Evolutionary conservation across 2,888 invertebrate genomes (phyloP).

Genomic region (Chelonus formosanus): DNA sequence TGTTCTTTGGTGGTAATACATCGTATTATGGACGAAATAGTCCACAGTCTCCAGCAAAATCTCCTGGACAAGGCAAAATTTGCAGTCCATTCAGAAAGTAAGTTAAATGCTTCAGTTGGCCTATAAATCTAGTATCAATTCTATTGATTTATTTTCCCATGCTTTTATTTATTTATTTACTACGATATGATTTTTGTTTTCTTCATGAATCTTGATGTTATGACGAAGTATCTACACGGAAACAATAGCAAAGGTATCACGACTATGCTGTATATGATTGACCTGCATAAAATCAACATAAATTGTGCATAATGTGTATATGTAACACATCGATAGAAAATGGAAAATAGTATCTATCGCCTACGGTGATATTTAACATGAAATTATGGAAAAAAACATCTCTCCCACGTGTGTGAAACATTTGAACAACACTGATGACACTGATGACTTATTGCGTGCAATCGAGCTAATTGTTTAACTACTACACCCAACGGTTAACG

Average conservation of each 20-base stretch:
- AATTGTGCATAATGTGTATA: constrained; percentile 8
- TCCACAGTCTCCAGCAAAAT: constrained; percentile 53
- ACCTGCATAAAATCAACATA: constrained; percentile 9
- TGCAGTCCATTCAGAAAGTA: constrained; percentile 60
- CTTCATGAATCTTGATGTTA: no score
- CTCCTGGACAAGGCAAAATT: constrained; percentile 55
- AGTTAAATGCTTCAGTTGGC: constrained; percentile 42
- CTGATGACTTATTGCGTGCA: not conserved
- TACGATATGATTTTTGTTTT: no score
- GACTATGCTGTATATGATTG: not conserved
- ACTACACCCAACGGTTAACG: constrained; percentile 50
- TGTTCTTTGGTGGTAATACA: constrained; percentile 53
- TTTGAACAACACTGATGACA: no score
- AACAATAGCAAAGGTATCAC: constrained; percentile 12
- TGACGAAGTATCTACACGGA: constrained; percentile 11
- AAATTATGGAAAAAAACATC: no score
- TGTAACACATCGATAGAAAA: not conserved
- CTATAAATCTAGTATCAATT: not conserved
- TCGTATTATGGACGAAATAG: constrained; percentile 51
- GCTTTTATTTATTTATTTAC: no score
- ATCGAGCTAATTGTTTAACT: constrained; percentile 51
- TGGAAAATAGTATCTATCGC: not conserved
- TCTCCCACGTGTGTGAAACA: no score
- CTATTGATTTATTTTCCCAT: no score
- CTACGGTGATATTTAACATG: no score